Base-by-base conservation (phyloP, 2,888 invertebrate genomes). In the Neoaliturus tenellus region DNA sequence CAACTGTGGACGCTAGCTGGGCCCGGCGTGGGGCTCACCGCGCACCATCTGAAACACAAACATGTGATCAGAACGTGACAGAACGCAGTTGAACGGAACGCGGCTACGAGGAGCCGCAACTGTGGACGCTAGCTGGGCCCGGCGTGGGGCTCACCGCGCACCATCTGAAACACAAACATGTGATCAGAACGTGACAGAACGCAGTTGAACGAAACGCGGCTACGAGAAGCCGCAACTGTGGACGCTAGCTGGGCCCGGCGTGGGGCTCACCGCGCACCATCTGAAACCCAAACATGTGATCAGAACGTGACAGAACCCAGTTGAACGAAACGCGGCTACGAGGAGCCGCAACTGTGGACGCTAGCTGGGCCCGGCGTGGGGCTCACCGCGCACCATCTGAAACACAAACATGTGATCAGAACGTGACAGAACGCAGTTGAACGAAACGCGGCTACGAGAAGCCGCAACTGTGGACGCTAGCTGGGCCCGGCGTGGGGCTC, bases 251-350 rank as follows among this genome's bases (percentile, higher is more conserved):
- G 35, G 31, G 48, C 20, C 33, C 31, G 31, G 20, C 31, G 33
- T 33, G 28, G 28, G 17, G 20, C 44, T 55, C 33, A 51, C 78
- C 25, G 55, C 78, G 55, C 35, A 55, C 35, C 23, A 78, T 78
- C 78, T 78, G 78, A n/a, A n/a, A 78, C 55, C 51, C n/a, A 71
- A 78, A 78, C 78, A 78, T 78, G 78, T 55, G 78, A 78, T 78
- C 55, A 55, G 44, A 75, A 75, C 41, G 44, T 75, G 73, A 75
- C 73, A 41, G 41, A 41, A 71, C 71, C 48, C 51, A 75, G 44
- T 75, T 31, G 33, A 78, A 55, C 55, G 33, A 39, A 39, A 23
- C 41, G 71, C 35, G 39, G 71, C 71, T 28, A 6, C n/a, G 67
- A 67, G 67, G 1, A 1, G 41, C 71, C 71, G 41, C 55, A 12